These are phyloP conservation scores for Neuroscelio doddi DNA, from an alignment of 2,888 invertebrate genomes.

Conservation along the genomic window DNA sequence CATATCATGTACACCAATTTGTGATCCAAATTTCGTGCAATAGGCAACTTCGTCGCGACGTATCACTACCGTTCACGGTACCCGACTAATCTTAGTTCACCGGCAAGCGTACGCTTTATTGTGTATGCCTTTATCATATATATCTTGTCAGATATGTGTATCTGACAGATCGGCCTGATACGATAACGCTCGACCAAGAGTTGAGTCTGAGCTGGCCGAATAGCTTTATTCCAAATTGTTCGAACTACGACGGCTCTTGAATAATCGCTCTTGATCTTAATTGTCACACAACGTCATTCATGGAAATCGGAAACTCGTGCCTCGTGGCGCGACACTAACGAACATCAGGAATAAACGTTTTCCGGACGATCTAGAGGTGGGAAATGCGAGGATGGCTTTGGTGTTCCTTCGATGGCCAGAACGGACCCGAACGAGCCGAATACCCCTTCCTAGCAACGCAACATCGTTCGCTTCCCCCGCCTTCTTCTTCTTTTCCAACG, in stretches of 20 bases:
- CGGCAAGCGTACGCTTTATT: neutral
- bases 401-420: conserved; percentile 29
- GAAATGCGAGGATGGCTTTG: conserved; percentile 53
- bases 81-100: neutral
- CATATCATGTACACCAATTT: no score
- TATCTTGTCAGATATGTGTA: neutral
- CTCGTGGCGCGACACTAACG: neutral
- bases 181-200: neutral
- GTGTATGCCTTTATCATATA: neutral
- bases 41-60: no score
- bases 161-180: neutral
- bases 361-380: conserved; percentile 48
- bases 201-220: no score
- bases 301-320: neutral
- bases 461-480: conserved; percentile 38
- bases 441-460: conserved; percentile 38
- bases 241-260: no score
- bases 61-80: neutral
- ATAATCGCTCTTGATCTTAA: neutral
- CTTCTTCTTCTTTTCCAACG: conserved; percentile 49
- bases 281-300: conserved; percentile 1
- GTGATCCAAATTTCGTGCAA: neutral
- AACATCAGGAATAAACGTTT: neutral
- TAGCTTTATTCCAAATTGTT: no score
- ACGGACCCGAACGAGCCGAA: conserved; percentile 34